Evolutionary conservation across 2,113 vertebrate species (phyloP), one percentile per base, ranked within the genome.

Genomic region (Lampris megalopsis): DNA sequence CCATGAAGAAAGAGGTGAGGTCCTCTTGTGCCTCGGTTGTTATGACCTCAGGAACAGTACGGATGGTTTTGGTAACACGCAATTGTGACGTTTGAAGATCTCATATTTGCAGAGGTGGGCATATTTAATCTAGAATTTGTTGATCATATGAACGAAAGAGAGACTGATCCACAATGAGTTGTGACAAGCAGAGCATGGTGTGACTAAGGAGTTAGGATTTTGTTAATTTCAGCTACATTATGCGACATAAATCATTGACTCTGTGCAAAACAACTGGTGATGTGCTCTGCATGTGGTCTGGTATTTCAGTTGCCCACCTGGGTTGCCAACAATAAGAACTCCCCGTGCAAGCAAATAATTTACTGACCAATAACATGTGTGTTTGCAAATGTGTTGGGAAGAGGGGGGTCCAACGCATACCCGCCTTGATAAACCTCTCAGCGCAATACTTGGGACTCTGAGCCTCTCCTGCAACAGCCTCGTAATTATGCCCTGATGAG

Each of bases 401-500:
- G 24, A 24, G 52, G 52, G 13, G 52, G 37, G 40, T 62, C 45
- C 36, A 42, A 36, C 48, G 60, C 63, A 5, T 45, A 45, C 68
- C 66, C 63, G 68, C 40, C 68, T 24, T 24, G 24, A 83, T 81
- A 74, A 78, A 36, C 60, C 65, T 77, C 73, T 57, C 5, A 47
- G 57, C 65, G 13, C 45, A 75, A 82, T 79, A 65, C 80, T 53
- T 36, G 72, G 80, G 82, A 84, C 71, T 75, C 64, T 40, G 61
- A 63, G 67, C 74, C 77, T 83, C 59, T 68, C 9, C 48, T 65
- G 77, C 66, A 82, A 71, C 67, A 75, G 75, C 57, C 79, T 75
- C 61, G 57, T 86, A 83, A 90, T 90, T 79, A 83, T 60, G 60
- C 57, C 75, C 60, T 75, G 77, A 89, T 78, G 81, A 76, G 78